phyloP scores from a whole-genome alignment of 2,113 vertebrate genomes.

The Hylia prasina region DNA sequence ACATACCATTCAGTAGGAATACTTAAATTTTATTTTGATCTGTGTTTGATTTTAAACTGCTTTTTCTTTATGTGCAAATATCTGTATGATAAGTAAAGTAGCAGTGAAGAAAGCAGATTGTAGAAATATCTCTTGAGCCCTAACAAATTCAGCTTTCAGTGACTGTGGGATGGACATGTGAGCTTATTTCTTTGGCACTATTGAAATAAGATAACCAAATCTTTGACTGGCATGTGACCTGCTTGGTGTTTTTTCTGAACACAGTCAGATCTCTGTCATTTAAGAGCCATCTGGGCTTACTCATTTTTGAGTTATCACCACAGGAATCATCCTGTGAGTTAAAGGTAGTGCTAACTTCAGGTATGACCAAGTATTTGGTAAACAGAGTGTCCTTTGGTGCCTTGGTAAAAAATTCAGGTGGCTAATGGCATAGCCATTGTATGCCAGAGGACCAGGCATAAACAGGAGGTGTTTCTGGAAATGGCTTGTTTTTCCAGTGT shows the following conservation, averaged over 20 bases:
- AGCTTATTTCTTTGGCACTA: background rate
- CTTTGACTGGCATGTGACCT: background rate
- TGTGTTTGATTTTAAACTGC: background rate
- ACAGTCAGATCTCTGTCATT: background rate
- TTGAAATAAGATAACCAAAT: background rate
- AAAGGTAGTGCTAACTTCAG: background rate
- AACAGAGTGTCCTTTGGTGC: background rate
- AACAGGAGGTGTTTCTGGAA: background rate
- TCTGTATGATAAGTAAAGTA: background rate
- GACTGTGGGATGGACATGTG: background rate
- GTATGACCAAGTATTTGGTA: background rate
- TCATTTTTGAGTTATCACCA: background rate
- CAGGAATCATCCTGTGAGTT: background rate
- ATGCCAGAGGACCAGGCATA: fast-evolving
- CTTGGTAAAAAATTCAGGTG: background rate
- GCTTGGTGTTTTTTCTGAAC: background rate
- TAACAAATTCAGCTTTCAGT: background rate
- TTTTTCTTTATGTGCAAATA: background rate
- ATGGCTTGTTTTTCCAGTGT: background rate
- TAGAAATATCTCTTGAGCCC: background rate
- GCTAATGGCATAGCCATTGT: background rate
- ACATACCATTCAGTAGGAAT: background rate
- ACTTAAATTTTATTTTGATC: background rate
- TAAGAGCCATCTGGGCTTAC: background rate
- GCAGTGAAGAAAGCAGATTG: background rate